phyloP scores from a whole-genome alignment of 53 echinoderm and acorn worm genomes.

The Actinopyga echinites region DNA sequence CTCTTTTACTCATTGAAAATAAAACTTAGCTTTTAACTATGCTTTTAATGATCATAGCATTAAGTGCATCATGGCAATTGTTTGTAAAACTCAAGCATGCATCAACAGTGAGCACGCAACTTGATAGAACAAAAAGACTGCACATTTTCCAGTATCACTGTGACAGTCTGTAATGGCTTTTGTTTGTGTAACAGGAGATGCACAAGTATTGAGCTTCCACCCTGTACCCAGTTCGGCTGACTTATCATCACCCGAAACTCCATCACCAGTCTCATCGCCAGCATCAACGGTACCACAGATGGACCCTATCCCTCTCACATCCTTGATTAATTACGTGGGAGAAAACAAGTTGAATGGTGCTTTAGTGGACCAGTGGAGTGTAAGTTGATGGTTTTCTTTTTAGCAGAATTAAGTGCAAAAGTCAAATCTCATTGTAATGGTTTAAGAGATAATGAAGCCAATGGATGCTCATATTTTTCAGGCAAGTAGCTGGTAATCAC shows the following conservation, averaged over 20 bases:
- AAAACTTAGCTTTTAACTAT: too few species aligned
- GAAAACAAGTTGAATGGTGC: slow-evolving; percentile 42
- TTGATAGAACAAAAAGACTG: background rate
- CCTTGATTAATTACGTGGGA: background rate
- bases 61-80: too few species aligned
- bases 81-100: too few species aligned
- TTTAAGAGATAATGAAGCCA: too few species aligned
- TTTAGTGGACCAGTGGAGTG: slow-evolving; percentile 40
- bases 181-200: background rate
- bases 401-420: too few species aligned
- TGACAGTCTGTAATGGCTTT: too few species aligned
- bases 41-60: too few species aligned
- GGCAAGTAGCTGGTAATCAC: too few species aligned
- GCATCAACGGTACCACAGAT: background rate
- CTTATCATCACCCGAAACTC: background rate
- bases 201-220: background rate
- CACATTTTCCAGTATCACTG: background rate
- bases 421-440: too few species aligned
- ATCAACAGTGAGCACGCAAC: background rate
- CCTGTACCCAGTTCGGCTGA: background rate
- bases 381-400: background rate
- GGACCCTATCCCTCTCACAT: slow-evolving; percentile 19
- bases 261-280: background rate
- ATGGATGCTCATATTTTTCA: too few species aligned
- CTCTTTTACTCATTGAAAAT: too few species aligned